Conservation (phyloP, 2,888 invertebrate species). For the Ctena decussata region DNA sequence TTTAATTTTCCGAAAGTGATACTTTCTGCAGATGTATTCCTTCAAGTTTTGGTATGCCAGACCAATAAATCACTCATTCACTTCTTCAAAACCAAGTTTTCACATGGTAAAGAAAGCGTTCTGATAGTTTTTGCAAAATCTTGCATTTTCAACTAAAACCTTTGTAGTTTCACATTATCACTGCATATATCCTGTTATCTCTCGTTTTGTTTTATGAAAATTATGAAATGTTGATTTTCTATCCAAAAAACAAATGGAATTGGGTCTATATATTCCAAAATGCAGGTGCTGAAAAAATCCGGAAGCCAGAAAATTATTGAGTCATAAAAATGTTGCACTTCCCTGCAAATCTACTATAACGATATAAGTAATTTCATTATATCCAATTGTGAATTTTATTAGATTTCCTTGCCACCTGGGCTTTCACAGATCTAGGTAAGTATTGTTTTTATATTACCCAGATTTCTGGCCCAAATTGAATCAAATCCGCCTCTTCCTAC, state of each 20-base stretch:
- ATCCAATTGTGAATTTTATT: background rate
- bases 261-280: too few relatives aligned
- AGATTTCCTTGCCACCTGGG: background rate
- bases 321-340: too few relatives aligned
- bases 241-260: too few relatives aligned
- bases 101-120: too few relatives aligned
- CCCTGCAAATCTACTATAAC: background rate
- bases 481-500: background rate
- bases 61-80: background rate
- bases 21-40: background rate
- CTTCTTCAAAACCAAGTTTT: too few relatives aligned
- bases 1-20: background rate
- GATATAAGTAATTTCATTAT: slow-evolving; percentile 5
- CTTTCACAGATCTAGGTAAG: background rate
- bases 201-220: too few relatives aligned
- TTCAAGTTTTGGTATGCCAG: background rate
- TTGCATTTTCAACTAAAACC: too few relatives aligned
- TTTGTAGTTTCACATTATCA: too few relatives aligned
- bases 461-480: background rate
- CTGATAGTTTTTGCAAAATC: too few relatives aligned
- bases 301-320: background rate
- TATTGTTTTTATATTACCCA: background rate
- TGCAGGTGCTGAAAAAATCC: background rate
- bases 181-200: too few relatives aligned
- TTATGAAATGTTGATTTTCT: too few relatives aligned